Evolutionary conservation across 1,140 invertebrate genomes (phyloP).

Genomic region (Diorhabda elongata): DNA sequence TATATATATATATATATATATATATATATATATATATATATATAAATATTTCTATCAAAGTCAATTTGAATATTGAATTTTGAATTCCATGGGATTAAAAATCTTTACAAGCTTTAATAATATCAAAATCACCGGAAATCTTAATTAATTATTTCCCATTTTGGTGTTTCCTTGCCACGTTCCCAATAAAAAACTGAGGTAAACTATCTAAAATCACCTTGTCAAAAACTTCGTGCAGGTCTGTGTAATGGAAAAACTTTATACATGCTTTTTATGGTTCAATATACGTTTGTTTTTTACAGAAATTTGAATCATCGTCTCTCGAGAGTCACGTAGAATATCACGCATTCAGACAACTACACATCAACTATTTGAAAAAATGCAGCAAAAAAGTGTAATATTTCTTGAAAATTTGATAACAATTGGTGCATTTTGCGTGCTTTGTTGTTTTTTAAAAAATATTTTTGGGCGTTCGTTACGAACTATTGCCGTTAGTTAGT

Average conservation of each 20-base stretch:
- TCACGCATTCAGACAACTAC: neutral
- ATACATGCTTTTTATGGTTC: neutral
- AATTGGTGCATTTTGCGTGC: constrained; percentile 12
- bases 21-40: too few relatives aligned
- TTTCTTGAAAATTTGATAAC: constrained; percentile 5
- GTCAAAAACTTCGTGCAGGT: too few relatives aligned
- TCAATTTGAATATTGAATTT: too few relatives aligned
- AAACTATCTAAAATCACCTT: too few relatives aligned
- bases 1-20: too few relatives aligned
- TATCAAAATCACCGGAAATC: too few relatives aligned
- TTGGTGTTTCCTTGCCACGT: too few relatives aligned
- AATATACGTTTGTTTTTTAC: neutral
- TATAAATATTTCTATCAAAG: too few relatives aligned
- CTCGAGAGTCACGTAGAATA: neutral
- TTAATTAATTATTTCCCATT: too few relatives aligned
- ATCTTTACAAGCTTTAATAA: too few relatives aligned
- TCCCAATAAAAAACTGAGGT: too few relatives aligned
- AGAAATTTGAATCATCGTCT: constrained; percentile 7
- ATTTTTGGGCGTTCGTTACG: neutral
- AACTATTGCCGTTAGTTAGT: constrained; percentile 5
- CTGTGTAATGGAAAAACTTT: neutral
- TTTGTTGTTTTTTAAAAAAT: constrained; percentile 14
- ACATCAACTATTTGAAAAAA: neutral
- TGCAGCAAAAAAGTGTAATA: constrained; percentile 5
- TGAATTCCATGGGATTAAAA: too few relatives aligned